Conservation (phyloP, 2,888 invertebrate genomes). For the Epinotia demarniana region DNA sequence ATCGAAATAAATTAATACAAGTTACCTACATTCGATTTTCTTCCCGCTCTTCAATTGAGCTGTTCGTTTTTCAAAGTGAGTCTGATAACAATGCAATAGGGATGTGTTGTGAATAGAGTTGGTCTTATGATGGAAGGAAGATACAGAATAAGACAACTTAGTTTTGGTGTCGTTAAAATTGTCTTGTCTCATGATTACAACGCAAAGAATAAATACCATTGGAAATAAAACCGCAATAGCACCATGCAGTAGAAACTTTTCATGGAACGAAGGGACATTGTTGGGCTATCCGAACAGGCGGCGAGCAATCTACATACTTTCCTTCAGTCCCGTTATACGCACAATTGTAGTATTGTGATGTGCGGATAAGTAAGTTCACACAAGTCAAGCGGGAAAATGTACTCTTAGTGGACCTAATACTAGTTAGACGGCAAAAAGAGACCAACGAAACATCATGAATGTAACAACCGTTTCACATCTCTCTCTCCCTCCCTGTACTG, state of each 20-base stretch:
- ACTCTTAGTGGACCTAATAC: not conserved
- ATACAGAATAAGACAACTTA: too few relatives aligned
- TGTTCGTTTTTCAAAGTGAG: not conserved
- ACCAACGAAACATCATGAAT: not conserved
- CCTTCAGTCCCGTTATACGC: not conserved
- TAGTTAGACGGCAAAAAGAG: not conserved
- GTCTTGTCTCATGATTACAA: too few relatives aligned
- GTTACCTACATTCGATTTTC: not conserved
- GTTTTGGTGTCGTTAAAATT: too few relatives aligned
- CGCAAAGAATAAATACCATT: too few relatives aligned
- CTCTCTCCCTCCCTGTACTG: too few relatives aligned
- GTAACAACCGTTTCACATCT: too few relatives aligned
- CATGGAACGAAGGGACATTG: not conserved
- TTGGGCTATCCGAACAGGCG: not conserved
- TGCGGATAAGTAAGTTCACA: not conserved
- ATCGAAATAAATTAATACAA: too few relatives aligned
- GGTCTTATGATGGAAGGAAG: not conserved
- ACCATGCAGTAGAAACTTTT: not conserved
- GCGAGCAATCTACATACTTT: not conserved
- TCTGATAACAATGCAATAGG: not conserved
- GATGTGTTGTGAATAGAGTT: not conserved
- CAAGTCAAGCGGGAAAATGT: not conserved
- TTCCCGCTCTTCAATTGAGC: too few relatives aligned
- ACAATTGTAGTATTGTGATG: conserved; percentile 1
- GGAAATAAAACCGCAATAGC: too few relatives aligned